These are phyloP conservation scores for Sarcophaga bullata DNA, from an alignment of 1,140 invertebrate species.

Conservation along the genomic window DNA sequence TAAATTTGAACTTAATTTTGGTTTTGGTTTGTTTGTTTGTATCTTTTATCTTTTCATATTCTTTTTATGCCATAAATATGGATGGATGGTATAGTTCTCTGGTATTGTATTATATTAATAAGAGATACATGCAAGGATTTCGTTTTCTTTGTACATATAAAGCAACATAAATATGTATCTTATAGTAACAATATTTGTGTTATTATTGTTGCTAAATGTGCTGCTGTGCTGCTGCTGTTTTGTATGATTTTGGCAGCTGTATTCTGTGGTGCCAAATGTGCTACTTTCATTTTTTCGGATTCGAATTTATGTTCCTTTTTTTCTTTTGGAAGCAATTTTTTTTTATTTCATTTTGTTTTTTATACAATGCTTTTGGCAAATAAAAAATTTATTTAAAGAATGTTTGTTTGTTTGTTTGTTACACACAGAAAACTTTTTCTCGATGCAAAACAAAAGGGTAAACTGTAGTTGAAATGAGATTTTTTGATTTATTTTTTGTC, in stretches of 20 bases:
- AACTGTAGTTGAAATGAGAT: background rate
- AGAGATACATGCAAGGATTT: background rate
- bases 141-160: background rate
- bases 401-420: too few species aligned
- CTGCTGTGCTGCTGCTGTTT: background rate
- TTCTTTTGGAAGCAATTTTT: too few species aligned
- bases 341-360: too few species aligned
- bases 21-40: background rate
- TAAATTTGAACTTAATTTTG: constrained; percentile 31
- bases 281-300: constrained; percentile 12
- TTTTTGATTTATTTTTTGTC: too few species aligned
- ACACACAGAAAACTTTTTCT: too few species aligned
- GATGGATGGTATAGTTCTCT: background rate
- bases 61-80: background rate
- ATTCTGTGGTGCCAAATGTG: background rate
- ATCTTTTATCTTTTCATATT: too few species aligned
- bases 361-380: too few species aligned
- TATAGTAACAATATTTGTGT: too few species aligned
- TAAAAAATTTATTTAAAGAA: too few species aligned
- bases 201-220: too few species aligned
- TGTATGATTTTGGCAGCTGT: constrained; percentile 10
- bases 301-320: background rate
- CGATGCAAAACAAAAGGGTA: background rate
- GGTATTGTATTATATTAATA: background rate
- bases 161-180: background rate